phyloP scores from a whole-genome alignment of 2,888 invertebrate genomes.

The Synanthedon andrenaeformis region DNA sequence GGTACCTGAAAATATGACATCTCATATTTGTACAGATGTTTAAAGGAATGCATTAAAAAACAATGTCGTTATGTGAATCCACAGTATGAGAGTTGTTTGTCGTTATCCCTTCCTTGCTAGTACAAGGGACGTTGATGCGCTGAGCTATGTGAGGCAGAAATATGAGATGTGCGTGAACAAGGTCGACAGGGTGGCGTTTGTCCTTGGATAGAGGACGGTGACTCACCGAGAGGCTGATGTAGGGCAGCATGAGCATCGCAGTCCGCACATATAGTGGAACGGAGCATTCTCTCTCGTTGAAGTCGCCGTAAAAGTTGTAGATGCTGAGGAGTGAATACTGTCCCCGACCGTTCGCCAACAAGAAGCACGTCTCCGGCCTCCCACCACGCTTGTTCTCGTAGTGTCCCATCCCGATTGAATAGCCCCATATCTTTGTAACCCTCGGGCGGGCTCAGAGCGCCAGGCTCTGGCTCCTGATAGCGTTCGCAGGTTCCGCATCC shows the following conservation, averaged over 20 bases:
- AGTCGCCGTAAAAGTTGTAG: constrained; percentile 74
- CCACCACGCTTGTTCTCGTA: constrained; percentile 71
- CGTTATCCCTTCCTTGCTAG: too few species aligned
- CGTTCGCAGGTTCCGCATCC: constrained; percentile 64
- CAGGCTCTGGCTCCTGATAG: constrained; percentile 82
- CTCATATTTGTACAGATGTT: too few species aligned
- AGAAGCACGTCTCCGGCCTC: constrained; percentile 70
- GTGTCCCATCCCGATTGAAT: constrained; percentile 67
- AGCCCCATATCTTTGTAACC: constrained; percentile 89
- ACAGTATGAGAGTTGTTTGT: too few species aligned
- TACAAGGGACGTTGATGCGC: neutral
- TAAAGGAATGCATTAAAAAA: too few species aligned
- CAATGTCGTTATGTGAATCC: too few species aligned
- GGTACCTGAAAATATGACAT: too few species aligned
- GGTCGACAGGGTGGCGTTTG: constrained; percentile 2
- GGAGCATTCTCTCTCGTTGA: constrained; percentile 71
- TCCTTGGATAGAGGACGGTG: constrained; percentile 27
- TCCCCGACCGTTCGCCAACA: constrained; percentile 68
- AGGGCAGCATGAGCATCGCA: constrained; percentile 61
- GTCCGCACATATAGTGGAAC: constrained; percentile 67
- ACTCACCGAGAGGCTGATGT: constrained; percentile 63
- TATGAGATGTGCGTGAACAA: neutral
- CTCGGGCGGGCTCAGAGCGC: constrained; percentile 90
- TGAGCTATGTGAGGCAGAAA: neutral
- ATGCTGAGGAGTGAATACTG: constrained; percentile 76